phyloP scores from a whole-genome alignment of 2,797 vertebrate species.

The Scleropages formosus region DNA sequence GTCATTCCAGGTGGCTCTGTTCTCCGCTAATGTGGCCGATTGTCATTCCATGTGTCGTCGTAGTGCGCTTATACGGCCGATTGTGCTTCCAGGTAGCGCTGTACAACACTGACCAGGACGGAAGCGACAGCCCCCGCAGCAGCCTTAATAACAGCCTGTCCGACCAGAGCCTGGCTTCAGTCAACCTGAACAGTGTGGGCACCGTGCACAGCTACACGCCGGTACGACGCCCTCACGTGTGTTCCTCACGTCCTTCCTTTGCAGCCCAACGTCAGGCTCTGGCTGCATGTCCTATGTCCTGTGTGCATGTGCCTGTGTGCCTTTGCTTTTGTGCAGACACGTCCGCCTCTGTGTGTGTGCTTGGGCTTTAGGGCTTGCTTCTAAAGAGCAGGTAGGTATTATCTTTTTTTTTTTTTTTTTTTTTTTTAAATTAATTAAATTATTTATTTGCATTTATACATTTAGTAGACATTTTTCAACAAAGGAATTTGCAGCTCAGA shows the following conservation, averaged over 20 bases:
- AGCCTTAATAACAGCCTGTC: constrained; percentile 97
- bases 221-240: constrained; percentile 60
- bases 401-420: no score
- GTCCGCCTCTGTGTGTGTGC: background rate
- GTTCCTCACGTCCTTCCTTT: background rate
- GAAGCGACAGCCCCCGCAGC: constrained; percentile 89
- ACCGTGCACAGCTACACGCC: constrained; percentile 87
- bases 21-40: background rate
- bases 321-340: background rate
- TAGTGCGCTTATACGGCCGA: background rate
- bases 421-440: no score
- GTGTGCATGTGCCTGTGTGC: background rate
- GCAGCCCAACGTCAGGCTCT: background rate
- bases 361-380: background rate
- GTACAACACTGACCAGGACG: constrained; percentile 89
- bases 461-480: no score
- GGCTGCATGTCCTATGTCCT: background rate
- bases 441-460: no score
- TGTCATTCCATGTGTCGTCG: constrained; percentile 1
- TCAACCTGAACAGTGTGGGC: constrained; percentile 89
- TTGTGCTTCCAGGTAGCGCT: constrained; percentile 78
- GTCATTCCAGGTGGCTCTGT: background rate
- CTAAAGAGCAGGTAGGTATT: no score
- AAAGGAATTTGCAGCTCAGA: no score
- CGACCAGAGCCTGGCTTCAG: constrained; percentile 88